These are phyloP conservation scores for Mnemiopsis leidyi DNA, from an alignment of 37 sponge, comb jelly and placozoan species.

Conservation along the genomic window DNA sequence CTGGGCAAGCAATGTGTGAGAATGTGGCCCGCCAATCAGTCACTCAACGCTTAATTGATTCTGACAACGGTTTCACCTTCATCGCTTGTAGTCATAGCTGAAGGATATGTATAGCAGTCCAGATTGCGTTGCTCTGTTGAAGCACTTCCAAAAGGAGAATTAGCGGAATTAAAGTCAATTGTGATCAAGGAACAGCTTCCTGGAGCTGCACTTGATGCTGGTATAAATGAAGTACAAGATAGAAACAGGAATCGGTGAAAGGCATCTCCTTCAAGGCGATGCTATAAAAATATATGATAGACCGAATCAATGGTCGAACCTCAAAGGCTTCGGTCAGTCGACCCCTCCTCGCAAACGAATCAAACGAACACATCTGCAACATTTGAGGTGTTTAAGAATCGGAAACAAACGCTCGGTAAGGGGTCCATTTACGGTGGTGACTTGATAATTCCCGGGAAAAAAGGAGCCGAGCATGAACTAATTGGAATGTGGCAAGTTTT, in stretches of 20 bases:
- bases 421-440: neutral
- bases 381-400: neutral
- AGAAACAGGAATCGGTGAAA: neutral
- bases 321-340: neutral
- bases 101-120: too few species aligned
- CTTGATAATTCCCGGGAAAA: neutral
- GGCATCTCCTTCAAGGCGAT: neutral
- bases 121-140: too few species aligned
- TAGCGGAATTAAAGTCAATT: too few species aligned
- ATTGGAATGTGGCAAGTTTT: neutral
- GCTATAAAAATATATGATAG: neutral
- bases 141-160: too few species aligned
- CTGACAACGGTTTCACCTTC: neutral
- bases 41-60: neutral
- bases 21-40: neutral
- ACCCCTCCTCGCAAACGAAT: neutral
- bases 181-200: too few species aligned
- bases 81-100: too few species aligned
- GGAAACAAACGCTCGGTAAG: neutral
- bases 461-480: neutral
- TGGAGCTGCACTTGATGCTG: too few species aligned
- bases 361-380: neutral
- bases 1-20: neutral
- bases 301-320: neutral
- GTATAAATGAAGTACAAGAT: neutral